Evolutionary conservation across 2,888 invertebrate species (phyloP), one percentile per base, ranked within the genome.

Genomic region (Noctua janthe): DNA sequence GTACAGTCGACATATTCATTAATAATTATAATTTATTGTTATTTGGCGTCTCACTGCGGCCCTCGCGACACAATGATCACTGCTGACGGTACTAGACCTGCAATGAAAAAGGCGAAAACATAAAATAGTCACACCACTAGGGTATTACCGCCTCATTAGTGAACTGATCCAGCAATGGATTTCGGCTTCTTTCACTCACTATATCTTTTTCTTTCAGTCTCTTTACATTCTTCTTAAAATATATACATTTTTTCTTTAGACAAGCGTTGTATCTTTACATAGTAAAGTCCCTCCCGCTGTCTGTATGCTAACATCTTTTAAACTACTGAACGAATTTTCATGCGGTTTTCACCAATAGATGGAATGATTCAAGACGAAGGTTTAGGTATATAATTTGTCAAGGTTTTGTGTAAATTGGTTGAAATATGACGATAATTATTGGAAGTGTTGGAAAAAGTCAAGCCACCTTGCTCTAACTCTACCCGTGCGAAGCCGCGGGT

Each of bases 1-100:
- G 29, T 87, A 75, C 74, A 76, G 67, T 78, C 87, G 47, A 62
- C 64, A 66, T 69, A 56, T 35, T 69, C 76, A 49, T 76, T 51
- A 71, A 20, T 62, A 54, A 72, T 64, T 77, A 72, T 71, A 75
- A 76, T 35, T 79, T 77, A 64, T 49, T 69, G 23, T 74, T 69
- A 76, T 64, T 77, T 69, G 49, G 62, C 62, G 73, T 35, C 62
- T 86, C 91, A 92, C 78, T 90, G 91, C 81, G 90, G 88, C 11
- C 97, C 95, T 94, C 97, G 98, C 80, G 98, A 98, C 67, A 99
- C 98, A 91, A 98, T 98, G 74, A 99, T 96, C 62, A 99, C 99
- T 75, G 99, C 98, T 62, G 98, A 98, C 49, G 99, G 99, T 73
- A 98, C 98, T 92, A 99, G 95, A 92, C 98, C 98, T 98, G 96